Base-by-base conservation (phyloP, 2,888 invertebrate genomes). In the Heliconius hortense region DNA sequence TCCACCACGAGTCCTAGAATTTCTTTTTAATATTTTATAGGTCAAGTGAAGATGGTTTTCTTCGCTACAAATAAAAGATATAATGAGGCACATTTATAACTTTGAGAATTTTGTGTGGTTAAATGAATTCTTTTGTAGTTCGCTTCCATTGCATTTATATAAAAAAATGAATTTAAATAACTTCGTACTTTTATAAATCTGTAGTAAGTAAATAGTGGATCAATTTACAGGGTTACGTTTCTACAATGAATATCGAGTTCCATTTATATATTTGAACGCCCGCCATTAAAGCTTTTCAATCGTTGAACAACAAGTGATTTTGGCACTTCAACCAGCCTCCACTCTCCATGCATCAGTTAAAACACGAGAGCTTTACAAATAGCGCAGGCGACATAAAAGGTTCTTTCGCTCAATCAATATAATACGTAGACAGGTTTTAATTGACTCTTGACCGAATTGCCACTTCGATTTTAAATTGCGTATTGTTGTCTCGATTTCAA, bases 401-500 rank as follows among this genome's bases (percentile, higher is more conserved):
- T 72, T 70, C 26, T 64, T 69, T 63, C 35, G 66, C 39, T 71
- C 72, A 76, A 72, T 72, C 73, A 76, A 74, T 74, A 62, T 66
- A 48, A 48, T 48, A 74, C 48, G 43, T 66, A 73, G 76, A 74
- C 70, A 76, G 72, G 69, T 77, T 77, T 77, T 77, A 79, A 77
- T 79, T 76, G 77, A 77, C 79, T 76, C 76, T 77, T 79, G 79
- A 79, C 79, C 77, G 74, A 76, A 79, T 77, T 77, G 77, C 74
- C 77, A 77, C 76, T 78, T 78, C 77, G 66, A 70, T 72, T 77
- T 73, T 74, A 74, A 79, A 79, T 79, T 76, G 77, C 59, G 72
- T 79, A 77, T 77, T 79, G 76, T 79, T 76, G 80, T 80, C 77
- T 77, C 76, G 72, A 73, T 76, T 74, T 79, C 79, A 80, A 79